Percentiles rank a stretch among this genome's conserved stretches.
Evolutionary conservation across 1,140 invertebrate genomes (phyloP).

Genomic region (Gonatopus flavifemur): DNA sequence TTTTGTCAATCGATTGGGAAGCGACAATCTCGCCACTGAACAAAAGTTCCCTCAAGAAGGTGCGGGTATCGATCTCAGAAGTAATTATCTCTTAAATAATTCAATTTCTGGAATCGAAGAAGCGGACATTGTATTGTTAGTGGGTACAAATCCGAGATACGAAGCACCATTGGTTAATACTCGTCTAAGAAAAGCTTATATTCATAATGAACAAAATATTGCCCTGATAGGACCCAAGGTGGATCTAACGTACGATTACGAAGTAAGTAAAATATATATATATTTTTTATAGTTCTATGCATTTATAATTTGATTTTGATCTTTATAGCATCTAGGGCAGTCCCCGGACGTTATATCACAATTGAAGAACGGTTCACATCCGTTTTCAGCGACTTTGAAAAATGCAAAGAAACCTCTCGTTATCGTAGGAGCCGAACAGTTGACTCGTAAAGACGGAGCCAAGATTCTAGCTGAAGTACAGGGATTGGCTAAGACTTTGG

Average conservation of each 20-base stretch:
- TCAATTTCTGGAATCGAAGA: slow-evolving; percentile 88
- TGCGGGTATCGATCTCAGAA: slow-evolving; percentile 85
- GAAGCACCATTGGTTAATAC: slow-evolving; percentile 98
- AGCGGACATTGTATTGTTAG: slow-evolving; percentile 87
- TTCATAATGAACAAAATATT: slow-evolving; percentile 80
- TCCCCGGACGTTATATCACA: slow-evolving; percentile 72
- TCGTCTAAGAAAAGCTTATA: slow-evolving; percentile 88
- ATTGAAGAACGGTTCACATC: slow-evolving; percentile 74
- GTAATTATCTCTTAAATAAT: slow-evolving; percentile 90
- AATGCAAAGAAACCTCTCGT: slow-evolving; percentile 88
- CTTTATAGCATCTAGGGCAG: slow-evolving; percentile 83
- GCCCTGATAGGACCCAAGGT: slow-evolving; percentile 88
- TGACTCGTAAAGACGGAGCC: slow-evolving; percentile 78
- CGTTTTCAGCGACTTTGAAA: slow-evolving; percentile 73
- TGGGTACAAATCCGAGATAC: slow-evolving; percentile 96
- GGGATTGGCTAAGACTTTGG: slow-evolving; percentile 65
- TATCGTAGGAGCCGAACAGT: slow-evolving; percentile 83
- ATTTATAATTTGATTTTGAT: slow-evolving; percentile 23
- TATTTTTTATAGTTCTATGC: slow-evolving; percentile 4
- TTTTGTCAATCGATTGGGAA: slow-evolving; percentile 84
- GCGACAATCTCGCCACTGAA: slow-evolving; percentile 87
- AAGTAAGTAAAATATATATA: slow-evolving; percentile 57
- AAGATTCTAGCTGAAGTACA: slow-evolving; percentile 77
- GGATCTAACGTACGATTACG: slow-evolving; percentile 92
- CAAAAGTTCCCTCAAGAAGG: slow-evolving; percentile 83